Percentiles rank a stretch among this genome's conserved stretches.
Evolutionary conservation across 1,140 invertebrate species (phyloP).

Genomic region (Uloborus diversus): DNA sequence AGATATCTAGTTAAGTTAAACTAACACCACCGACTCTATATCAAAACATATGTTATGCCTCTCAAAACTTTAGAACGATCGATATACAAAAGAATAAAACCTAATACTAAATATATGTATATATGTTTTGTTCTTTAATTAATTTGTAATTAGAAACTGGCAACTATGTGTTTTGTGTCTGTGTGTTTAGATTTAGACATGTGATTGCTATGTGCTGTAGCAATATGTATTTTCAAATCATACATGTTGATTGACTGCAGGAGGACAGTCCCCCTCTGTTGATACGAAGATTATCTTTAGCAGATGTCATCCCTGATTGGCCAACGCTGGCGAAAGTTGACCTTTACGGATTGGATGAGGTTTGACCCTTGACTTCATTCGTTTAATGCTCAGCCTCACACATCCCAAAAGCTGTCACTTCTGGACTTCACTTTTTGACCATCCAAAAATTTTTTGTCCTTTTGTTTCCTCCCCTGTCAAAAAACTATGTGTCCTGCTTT

Average conservation of each 20-base stretch:
- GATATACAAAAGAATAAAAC: background rate
- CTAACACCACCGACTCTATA: too few relatives aligned
- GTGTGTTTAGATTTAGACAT: background rate
- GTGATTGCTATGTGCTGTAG: slow-evolving; percentile 21
- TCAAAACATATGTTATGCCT: too few relatives aligned
- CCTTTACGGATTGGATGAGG: slow-evolving; percentile 24
- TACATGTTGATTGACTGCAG: slow-evolving; percentile 36
- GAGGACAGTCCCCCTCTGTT: slow-evolving; percentile 66
- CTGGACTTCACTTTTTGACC: too few relatives aligned
- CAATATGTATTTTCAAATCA: slow-evolving; percentile 15
- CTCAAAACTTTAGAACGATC: too few relatives aligned
- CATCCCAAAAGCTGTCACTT: background rate
- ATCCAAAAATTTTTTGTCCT: too few relatives aligned
- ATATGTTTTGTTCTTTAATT: background rate
- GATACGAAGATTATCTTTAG: slow-evolving; percentile 82
- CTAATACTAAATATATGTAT: background rate
- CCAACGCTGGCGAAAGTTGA: slow-evolving; percentile 83
- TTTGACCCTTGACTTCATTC: slow-evolving; percentile 8
- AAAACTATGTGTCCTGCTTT: too few relatives aligned
- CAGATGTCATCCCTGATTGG: slow-evolving; percentile 96
- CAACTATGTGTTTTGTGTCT: background rate
- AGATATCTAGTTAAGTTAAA: too few relatives aligned
- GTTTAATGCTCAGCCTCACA: slow-evolving; percentile 1
- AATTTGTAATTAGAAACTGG: background rate
- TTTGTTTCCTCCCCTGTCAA: too few relatives aligned